Evolutionary conservation across 2,797 vertebrate species (phyloP).

Genomic region (Anolis apletophallus): DNA sequence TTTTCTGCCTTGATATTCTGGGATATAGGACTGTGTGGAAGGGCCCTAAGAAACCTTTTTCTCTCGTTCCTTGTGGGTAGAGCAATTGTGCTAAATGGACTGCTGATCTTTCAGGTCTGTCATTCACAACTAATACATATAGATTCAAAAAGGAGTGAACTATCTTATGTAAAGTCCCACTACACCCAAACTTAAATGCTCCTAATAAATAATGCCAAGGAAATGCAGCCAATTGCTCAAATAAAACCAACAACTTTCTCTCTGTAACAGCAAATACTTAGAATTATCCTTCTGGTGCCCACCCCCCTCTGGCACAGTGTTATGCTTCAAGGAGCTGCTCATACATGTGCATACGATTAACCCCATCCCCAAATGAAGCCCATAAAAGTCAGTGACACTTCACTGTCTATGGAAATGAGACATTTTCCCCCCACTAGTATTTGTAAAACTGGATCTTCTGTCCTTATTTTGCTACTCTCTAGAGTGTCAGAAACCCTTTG

Average conservation of each 20-base stretch:
- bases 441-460: constrained; percentile 1
- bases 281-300: constrained; percentile 11
- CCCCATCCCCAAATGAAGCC: constrained; percentile 5
- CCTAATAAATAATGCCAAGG: constrained; percentile 14
- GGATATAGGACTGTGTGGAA: too few relatives aligned
- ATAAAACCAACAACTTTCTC: background rate
- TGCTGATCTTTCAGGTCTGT: background rate
- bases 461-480: constrained; percentile 3
- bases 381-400: constrained; percentile 19
- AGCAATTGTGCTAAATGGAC: background rate
- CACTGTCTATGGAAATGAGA: constrained; percentile 4
- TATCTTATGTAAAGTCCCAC: background rate
- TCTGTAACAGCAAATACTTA: background rate
- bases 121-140: background rate
- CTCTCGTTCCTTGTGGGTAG: background rate
- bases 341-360: constrained; percentile 24
- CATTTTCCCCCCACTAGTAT: background rate
- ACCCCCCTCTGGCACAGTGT: background rate
- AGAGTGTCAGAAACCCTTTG: background rate
- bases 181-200: background rate
- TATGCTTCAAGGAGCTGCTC: constrained; percentile 32
- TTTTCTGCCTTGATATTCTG: too few relatives aligned
- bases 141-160: background rate
- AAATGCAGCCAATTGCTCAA: constrained; percentile 17
- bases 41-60: too few relatives aligned